Conservation (phyloP, 2,888 invertebrate species). For the Sturmia bella region DNA sequence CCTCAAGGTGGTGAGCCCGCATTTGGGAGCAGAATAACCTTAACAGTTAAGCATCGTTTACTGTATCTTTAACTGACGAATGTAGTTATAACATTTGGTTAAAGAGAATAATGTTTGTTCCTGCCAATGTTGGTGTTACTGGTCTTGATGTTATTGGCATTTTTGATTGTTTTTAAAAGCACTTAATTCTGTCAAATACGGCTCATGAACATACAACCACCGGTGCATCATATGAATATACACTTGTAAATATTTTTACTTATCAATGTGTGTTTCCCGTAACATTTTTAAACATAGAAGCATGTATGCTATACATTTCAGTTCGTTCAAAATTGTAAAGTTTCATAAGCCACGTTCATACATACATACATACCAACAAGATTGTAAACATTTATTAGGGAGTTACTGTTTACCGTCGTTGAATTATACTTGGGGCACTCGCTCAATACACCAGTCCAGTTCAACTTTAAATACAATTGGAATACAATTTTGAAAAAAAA, state of each 20-base stretch:
- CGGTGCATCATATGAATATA: not conserved
- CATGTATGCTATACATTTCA: not conserved
- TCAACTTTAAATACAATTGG: no score
- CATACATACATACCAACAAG: no score
- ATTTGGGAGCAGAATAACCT: no score
- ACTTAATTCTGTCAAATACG: constrained; percentile 66
- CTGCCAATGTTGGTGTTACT: constrained; percentile 37
- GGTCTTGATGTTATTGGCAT: constrained; percentile 18
- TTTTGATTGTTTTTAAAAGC: constrained; percentile 64
- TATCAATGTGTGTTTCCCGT: constrained; percentile 7
- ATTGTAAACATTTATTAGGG: no score
- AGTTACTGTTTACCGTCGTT: no score
- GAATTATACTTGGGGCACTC: no score
- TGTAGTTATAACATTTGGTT: not conserved
- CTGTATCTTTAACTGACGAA: no score
- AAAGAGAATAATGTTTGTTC: constrained; percentile 6
- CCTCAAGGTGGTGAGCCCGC: no score
- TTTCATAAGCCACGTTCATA: no score
- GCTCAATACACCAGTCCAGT: no score
- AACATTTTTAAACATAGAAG: not conserved
- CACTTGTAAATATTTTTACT: not conserved
- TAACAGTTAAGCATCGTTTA: no score
- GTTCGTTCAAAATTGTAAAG: not conserved
- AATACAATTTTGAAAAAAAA: no score
- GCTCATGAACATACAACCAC: constrained; percentile 22